Conservation (phyloP, 2,888 invertebrate species). For the Euplexia lucipara region DNA sequence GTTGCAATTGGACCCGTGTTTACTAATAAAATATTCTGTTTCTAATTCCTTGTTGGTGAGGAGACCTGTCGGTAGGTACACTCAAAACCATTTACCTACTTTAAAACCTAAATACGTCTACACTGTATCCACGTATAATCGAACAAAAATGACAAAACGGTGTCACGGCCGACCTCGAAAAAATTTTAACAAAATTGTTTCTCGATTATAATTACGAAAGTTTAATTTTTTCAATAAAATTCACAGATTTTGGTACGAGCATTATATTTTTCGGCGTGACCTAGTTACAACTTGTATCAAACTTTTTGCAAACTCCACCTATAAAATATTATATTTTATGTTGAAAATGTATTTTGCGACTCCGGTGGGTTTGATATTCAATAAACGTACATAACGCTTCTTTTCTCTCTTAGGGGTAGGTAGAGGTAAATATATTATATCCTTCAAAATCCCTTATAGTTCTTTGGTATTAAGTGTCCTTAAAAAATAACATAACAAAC, state of each 20-base stretch:
- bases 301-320: slow-evolving; percentile 28
- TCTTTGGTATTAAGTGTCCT: too few species aligned
- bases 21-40: too few species aligned
- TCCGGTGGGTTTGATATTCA: neutral
- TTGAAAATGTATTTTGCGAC: neutral
- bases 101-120: neutral
- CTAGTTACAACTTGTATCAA: slow-evolving; percentile 41
- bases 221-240: slow-evolving; percentile 44
- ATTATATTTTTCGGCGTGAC: slow-evolving; percentile 31
- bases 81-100: too few species aligned
- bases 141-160: neutral
- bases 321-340: neutral
- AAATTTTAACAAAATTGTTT: slow-evolving; percentile 27
- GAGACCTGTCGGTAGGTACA: too few species aligned
- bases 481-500: too few species aligned
- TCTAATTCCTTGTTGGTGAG: too few species aligned
- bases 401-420: too few species aligned
- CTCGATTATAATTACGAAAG: slow-evolving; percentile 42
- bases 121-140: neutral
- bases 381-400: too few species aligned
- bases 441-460: too few species aligned
- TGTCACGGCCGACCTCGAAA: slow-evolving; percentile 7
- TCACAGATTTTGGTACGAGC: slow-evolving; percentile 18
- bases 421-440: neutral
- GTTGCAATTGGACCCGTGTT: too few species aligned